Percentiles rank a stretch among this genome's conserved stretches.
phyloP scores from a whole-genome alignment of 1,140 invertebrate genomes.

The Meloidogyne floridensis region DNA sequence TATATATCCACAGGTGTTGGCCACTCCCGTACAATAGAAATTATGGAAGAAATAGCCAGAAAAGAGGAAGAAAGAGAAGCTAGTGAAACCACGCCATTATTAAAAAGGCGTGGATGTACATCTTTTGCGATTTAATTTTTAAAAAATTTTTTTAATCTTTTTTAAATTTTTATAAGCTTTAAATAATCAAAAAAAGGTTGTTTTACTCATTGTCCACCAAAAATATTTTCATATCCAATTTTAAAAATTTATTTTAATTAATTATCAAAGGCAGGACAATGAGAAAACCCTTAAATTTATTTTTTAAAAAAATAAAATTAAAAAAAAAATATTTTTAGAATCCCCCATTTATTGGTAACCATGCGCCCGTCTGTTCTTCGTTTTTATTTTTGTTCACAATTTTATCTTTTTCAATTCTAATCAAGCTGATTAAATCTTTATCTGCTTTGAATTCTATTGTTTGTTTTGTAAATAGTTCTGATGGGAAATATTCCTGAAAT shows the following conservation, averaged over 20 bases:
- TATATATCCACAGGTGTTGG: conserved; percentile 52
- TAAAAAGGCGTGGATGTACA: conserved; percentile 58
- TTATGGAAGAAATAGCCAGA: conserved; percentile 61
- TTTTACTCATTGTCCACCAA: neutral
- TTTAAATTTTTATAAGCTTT: neutral
- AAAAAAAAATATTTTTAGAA: neutral
- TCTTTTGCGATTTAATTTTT: conserved; percentile 49
- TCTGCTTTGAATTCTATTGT: neutral
- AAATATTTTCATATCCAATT: neutral
- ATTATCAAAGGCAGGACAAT: neutral
- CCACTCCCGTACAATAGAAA: conserved; percentile 63
- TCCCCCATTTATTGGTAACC: conserved; percentile 3
- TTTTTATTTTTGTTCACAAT: neutral
- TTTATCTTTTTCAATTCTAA: neutral
- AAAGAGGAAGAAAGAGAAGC: conserved; percentile 52
- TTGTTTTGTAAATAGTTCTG: neutral
- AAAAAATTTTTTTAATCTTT: neutral
- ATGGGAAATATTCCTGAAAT: neutral
- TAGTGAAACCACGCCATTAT: conserved; percentile 54
- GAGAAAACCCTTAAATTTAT: neutral
- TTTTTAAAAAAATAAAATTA: too few species aligned
- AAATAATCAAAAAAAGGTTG: neutral
- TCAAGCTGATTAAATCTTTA: neutral
- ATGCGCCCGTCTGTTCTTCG: neutral
- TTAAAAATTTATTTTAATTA: neutral